Evolutionary conservation across 35 echinoderm and acorn worm genomes (phyloP).

Genomic region (Acanthaster planci): DNA sequence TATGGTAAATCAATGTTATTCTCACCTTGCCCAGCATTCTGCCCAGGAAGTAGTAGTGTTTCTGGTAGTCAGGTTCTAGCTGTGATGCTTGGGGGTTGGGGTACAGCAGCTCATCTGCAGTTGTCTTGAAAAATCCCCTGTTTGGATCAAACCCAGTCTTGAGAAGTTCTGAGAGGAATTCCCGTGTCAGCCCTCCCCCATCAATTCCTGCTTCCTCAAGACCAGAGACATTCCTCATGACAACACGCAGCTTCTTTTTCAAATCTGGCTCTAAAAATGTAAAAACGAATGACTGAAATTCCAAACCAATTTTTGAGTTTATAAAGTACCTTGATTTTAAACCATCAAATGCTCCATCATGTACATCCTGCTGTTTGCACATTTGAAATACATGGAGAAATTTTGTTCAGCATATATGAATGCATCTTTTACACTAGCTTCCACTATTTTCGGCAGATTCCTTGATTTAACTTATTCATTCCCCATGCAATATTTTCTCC

Average conservation of each 20-base stretch:
- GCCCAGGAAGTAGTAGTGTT: conserved; percentile 92
- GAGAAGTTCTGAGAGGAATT: conserved; percentile 79
- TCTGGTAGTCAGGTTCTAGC: conserved; percentile 64
- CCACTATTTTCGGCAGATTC: too few species aligned
- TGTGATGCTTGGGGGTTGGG: conserved; percentile 72
- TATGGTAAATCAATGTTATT: too few species aligned
- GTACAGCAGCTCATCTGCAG: conserved; percentile 76
- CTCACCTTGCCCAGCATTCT: conserved; percentile 89
- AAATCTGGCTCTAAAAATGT: conserved; percentile 69
- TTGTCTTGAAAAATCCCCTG: conserved; percentile 87
- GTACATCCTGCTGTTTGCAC: too few species aligned
- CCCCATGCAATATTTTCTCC: too few species aligned
- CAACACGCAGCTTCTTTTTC: conserved; percentile 75
- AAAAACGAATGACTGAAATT: not conserved
- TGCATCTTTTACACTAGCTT: too few species aligned
- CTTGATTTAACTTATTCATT: too few species aligned
- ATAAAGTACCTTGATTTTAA: not conserved
- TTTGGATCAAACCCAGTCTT: conserved; percentile 90
- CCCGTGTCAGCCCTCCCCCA: conserved; percentile 73
- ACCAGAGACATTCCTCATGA: conserved; percentile 77
- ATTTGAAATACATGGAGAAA: not conserved
- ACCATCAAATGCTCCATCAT: not conserved
- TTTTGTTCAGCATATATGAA: too few species aligned
- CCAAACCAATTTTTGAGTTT: not conserved
- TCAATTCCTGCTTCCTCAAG: conserved; percentile 90